Conservation (phyloP, 2,797 vertebrate genomes). For the Alosa sapidissima region DNA sequence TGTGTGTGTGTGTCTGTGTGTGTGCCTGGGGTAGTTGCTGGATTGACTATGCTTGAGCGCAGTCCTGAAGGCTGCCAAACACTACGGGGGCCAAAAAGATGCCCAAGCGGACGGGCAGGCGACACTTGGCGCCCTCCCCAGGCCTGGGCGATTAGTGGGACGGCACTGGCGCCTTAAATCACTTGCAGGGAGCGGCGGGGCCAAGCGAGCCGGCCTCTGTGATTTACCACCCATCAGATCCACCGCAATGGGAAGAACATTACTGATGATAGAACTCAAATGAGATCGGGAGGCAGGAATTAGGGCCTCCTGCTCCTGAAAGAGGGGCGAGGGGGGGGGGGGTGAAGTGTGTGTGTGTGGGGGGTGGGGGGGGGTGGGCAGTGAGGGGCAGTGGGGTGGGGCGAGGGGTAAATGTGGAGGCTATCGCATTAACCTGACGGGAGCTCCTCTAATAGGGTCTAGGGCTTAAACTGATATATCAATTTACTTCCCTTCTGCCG, state of each 20-base stretch:
- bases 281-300: slow-evolving; percentile 70
- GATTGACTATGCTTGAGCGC: slow-evolving; percentile 31
- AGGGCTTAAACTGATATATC: slow-evolving; percentile 93
- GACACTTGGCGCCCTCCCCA: not conserved
- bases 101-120: not conserved
- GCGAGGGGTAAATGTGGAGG: slow-evolving; percentile 68
- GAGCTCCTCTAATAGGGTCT: slow-evolving; percentile 80
- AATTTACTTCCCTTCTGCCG: slow-evolving; percentile 89
- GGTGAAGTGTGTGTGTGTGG: slow-evolving; percentile 53
- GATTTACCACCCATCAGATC: slow-evolving; percentile 67
- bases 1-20: not conserved
- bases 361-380: slow-evolving; percentile 58
- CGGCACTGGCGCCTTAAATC: slow-evolving; percentile 68
- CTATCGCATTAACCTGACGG: slow-evolving; percentile 82
- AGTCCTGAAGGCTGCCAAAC: slow-evolving; percentile 37
- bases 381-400: slow-evolving; percentile 70
- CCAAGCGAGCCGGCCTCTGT: slow-evolving; percentile 65
- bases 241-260: slow-evolving; percentile 68
- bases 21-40: not conserved
- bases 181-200: slow-evolving; percentile 43
- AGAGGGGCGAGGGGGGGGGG: not conserved
- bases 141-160: slow-evolving; percentile 63
- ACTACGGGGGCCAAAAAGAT: slow-evolving; percentile 38
- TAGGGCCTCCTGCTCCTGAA: slow-evolving; percentile 51
- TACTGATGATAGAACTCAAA: slow-evolving; percentile 75